A percentile compares a stretch with the other conserved stretches of the same genome.
Evolutionary conservation across 1,140 invertebrate genomes (phyloP).

Genomic region (Tyrophagus putrescentiae): DNA sequence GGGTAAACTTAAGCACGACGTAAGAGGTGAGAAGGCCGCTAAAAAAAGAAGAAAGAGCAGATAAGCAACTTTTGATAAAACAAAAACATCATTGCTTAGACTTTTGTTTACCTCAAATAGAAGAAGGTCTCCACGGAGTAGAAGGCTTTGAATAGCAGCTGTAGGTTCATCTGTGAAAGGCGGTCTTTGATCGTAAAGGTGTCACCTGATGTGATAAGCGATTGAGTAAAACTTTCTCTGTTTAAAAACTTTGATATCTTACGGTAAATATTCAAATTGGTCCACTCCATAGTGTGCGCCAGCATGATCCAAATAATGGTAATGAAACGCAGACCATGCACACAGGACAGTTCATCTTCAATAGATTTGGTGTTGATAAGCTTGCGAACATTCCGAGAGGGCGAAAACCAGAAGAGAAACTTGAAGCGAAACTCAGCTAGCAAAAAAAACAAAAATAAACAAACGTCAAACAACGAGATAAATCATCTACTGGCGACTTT

Average conservation of each 20-base stretch:
- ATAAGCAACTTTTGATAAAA: not conserved
- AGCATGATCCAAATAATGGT: conserved; percentile 29
- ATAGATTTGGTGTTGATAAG: not conserved
- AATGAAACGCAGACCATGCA: conserved; percentile 28
- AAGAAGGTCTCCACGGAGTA: conserved; percentile 20
- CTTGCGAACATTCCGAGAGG: conserved; percentile 1
- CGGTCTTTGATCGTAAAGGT: not conserved
- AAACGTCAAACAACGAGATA: not conserved
- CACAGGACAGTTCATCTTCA: conserved; percentile 19
- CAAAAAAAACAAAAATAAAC: not conserved
- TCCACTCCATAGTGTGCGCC: conserved; percentile 36
- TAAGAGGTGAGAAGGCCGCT: conserved; percentile 24
- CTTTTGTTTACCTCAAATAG: conserved; percentile 1
- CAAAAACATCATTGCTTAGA: too few relatives aligned
- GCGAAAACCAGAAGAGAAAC: not conserved
- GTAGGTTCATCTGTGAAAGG: not conserved
- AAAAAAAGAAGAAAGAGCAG: not conserved
- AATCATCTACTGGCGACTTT: not conserved
- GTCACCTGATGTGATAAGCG: not conserved
- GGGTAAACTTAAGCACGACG: conserved; percentile 16
- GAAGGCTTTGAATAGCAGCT: not conserved
- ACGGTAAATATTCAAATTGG: conserved; percentile 34
- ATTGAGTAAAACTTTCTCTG: too few relatives aligned
- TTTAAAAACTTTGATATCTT: too few relatives aligned
- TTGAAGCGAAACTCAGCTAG: not conserved